Percentiles rank a stretch among this genome's conserved stretches.
phyloP scores from a whole-genome alignment of 2,888 invertebrate species.

The Drosophila aldrichi region DNA sequence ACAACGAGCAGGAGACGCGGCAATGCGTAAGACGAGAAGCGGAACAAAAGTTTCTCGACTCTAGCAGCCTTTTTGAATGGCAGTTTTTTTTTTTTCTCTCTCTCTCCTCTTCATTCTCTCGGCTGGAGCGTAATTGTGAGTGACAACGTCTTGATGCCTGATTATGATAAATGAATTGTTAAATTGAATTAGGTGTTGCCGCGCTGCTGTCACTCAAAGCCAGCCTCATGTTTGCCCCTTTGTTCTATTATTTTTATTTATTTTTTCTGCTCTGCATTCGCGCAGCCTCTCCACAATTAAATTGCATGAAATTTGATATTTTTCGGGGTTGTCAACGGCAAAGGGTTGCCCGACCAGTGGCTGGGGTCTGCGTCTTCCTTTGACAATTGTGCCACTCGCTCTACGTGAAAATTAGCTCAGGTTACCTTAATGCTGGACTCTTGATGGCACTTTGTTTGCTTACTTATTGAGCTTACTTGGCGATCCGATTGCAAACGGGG shows the following conservation, averaged over 20 bases:
- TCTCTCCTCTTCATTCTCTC: background rate
- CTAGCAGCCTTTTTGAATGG: constrained; percentile 45
- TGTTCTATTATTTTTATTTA: constrained; percentile 10
- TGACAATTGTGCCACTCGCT: constrained; percentile 63
- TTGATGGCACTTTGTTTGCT: constrained; percentile 56
- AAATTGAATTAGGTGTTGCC: constrained; percentile 82
- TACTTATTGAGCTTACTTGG: constrained; percentile 29
- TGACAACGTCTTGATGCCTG: constrained; percentile 81
- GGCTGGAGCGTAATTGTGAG: constrained; percentile 78
- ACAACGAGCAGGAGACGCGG: constrained; percentile 5
- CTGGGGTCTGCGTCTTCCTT: constrained; percentile 18
- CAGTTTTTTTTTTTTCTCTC: no score
- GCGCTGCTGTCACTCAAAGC: constrained; percentile 77
- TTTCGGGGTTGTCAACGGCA: constrained; percentile 63
- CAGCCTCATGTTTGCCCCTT: constrained; percentile 57
- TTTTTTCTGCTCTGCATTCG: constrained; percentile 31
- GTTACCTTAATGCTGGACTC: constrained; percentile 71
- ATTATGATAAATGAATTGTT: constrained; percentile 83
- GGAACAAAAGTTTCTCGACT: constrained; percentile 50
- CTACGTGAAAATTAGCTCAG: constrained; percentile 72
- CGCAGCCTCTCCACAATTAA: constrained; percentile 75
- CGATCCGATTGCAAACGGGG: constrained; percentile 49
- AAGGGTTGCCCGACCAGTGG: constrained; percentile 56
- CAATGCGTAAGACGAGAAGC: constrained; percentile 67
- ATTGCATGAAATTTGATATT: constrained; percentile 82